Percentiles rank a stretch among this genome's conserved stretches.
Conservation (phyloP, 2,797 vertebrate genomes). For the Lacerta agilis region DNA sequence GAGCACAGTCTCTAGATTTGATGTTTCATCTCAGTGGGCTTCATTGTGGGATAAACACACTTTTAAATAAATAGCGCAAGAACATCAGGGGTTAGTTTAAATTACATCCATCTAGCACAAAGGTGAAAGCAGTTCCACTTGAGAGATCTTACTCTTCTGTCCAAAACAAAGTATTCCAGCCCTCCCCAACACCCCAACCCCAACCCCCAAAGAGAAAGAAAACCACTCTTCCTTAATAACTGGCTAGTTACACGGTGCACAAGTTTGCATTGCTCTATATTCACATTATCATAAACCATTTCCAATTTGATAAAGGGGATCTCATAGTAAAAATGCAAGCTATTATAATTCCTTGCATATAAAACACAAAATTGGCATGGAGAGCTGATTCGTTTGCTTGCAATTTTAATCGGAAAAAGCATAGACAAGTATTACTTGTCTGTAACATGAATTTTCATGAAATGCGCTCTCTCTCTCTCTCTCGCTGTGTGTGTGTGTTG, state of each 20-base stretch:
- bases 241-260: conserved; percentile 52
- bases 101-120: conserved; percentile 61
- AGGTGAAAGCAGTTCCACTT: conserved; percentile 59
- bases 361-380: conserved; percentile 27
- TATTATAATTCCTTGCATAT: conserved; percentile 41
- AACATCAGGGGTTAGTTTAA: conserved; percentile 67
- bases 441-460: conserved; percentile 30
- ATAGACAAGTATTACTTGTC: neutral
- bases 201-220: neutral
- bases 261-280: conserved; percentile 25
- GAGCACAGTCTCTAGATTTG: conserved; percentile 40
- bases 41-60: conserved; percentile 69
- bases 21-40: conserved; percentile 62
- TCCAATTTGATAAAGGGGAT: conserved; percentile 38
- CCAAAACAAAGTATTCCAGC: conserved; percentile 59
- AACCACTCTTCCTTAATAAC: conserved; percentile 53
- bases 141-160: conserved; percentile 53
- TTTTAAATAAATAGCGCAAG: conserved; percentile 61
- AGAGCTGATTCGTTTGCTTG: conserved; percentile 37
- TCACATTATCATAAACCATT: conserved; percentile 55
- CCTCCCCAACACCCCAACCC: neutral
- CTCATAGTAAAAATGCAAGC: conserved; percentile 23
- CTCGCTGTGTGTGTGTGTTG: no score
- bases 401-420: conserved; percentile 44
- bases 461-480: neutral